phyloP scores from a whole-genome alignment of 2,888 invertebrate species.

The Drosophila colorata region DNA sequence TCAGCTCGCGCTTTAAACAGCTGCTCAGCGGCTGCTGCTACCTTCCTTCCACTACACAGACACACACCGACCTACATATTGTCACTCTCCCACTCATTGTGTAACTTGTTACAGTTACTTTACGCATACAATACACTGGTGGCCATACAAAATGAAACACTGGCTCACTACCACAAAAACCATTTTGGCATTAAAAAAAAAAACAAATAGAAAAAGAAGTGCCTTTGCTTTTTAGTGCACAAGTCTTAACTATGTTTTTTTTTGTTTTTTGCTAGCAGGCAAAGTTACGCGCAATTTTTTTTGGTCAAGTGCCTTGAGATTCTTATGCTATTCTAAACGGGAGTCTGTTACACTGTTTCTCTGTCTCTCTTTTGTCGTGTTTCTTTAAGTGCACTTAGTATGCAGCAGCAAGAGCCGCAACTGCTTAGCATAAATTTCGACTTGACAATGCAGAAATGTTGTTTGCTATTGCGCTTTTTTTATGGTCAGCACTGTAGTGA shows the following conservation, averaged over 20 bases:
- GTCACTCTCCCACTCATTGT: constrained; percentile 23
- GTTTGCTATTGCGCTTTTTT: constrained; percentile 27
- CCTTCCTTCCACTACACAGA: neutral
- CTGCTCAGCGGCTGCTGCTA: constrained; percentile 46
- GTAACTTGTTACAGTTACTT: constrained; percentile 72
- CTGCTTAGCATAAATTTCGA: constrained; percentile 20
- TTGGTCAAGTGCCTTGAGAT: constrained; percentile 18
- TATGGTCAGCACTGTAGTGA: constrained; percentile 37
- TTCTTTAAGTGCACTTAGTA: neutral
- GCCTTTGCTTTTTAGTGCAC: constrained; percentile 1
- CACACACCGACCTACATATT: neutral
- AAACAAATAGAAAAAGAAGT: neutral
- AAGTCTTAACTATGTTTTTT: neutral
- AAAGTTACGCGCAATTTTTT: constrained; percentile 62
- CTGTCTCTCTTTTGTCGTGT: neutral
- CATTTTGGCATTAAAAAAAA: constrained; percentile 16
- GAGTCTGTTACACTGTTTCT: neutral
- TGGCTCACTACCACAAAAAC: constrained; percentile 22
- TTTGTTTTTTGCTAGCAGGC: constrained; percentile 22
- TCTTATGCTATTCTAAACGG: constrained; percentile 3
- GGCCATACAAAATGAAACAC: constrained; percentile 56
- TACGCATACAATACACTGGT: constrained; percentile 65
- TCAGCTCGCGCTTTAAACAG: constrained; percentile 71
- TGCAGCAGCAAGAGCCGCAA: constrained; percentile 10
- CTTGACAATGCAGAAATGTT: constrained; percentile 11